Percentiles rank a stretch among this genome's conserved stretches.
Conservation (phyloP, 2,797 vertebrate species). For the Anguilla pacifica region DNA sequence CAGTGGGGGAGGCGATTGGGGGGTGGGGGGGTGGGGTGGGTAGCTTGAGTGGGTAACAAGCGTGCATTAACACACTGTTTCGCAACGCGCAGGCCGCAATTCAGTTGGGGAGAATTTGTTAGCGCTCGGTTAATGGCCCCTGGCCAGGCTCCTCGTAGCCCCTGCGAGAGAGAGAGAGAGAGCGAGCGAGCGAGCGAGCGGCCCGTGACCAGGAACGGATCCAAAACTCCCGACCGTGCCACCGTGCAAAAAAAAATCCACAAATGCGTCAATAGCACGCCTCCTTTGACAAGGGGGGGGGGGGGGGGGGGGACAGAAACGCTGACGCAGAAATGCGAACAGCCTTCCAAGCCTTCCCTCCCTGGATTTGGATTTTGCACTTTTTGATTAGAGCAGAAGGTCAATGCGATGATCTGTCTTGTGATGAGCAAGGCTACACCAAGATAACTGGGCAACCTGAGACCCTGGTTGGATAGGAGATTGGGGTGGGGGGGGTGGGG, state of each 20-base stretch:
- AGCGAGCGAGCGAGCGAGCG: too few relatives aligned
- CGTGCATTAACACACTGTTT: neutral
- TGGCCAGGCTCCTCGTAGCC: neutral
- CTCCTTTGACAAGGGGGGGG: too few relatives aligned
- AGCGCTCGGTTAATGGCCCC: neutral
- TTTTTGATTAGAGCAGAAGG: slow-evolving; percentile 6
- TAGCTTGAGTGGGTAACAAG: neutral
- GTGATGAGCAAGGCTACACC: neutral
- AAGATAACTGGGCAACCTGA: neutral
- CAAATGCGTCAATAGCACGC: neutral
- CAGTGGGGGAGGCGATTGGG: neutral
- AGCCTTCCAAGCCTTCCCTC: neutral
- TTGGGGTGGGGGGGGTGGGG: neutral
- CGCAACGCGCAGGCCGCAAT: neutral
- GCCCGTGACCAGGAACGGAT: neutral
- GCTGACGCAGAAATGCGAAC: neutral
- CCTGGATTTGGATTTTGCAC: neutral
- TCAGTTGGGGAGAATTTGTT: slow-evolving; percentile 20
- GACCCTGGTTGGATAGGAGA: slow-evolving; percentile 36
- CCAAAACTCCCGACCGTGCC: neutral
- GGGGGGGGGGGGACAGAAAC: neutral
- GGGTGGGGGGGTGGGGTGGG: neutral
- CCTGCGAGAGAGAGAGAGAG: neutral
- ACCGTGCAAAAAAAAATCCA: neutral
- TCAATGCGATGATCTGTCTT: neutral